Base-by-base conservation (phyloP, 1,140 invertebrate species). In the Limonius californicus region DNA sequence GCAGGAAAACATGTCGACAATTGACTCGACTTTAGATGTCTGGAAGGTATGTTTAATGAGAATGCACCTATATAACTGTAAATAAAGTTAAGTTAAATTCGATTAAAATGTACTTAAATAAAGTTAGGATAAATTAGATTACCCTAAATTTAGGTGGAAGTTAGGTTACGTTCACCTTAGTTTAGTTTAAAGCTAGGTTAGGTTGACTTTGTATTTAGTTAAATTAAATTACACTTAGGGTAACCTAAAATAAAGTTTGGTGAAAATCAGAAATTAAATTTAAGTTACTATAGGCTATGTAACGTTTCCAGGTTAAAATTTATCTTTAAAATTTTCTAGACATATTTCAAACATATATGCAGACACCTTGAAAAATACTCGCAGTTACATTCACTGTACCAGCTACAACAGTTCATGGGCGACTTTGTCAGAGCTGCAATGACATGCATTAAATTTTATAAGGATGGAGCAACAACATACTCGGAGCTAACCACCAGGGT, bases 341-440 rank as follows among this genome's bases (percentile, higher is more conserved):
- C 85, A 19, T 85, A 87, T 72, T 76, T 91, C 39, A 80, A 84
- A 68, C 81, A 83, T 61, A 81, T 84, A 1, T 90, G 89, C 70
- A 81, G 83, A 9, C 83, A 83, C 58, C 74, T 90, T 56, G 86
- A 89, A 63, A 81, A 80, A 65, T 83, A 81, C 18, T 81, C 84
- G 54, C 80, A 84, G 1, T 72, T 88, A 1, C 81, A 89, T 64
- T 83, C 82, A 2, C 74, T 91, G 1, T 89, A 90, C 76, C 82
- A 86, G 53, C 66, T 90, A 32, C 89, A 91, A 70, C 72, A 85
- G 3, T 83, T 84, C 16, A 84, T 87, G 66, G 82, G 82, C 7
- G 88, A 90, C 74, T 82, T 84, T 56, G 80, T 89, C 3, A 79
- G 89, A 58, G 88, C 89, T 0, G 83, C 87, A 0, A 88, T 90